These are phyloP conservation scores for Enoplosus armatus DNA, from an alignment of 2,797 vertebrate species.

Conservation along the genomic window DNA sequence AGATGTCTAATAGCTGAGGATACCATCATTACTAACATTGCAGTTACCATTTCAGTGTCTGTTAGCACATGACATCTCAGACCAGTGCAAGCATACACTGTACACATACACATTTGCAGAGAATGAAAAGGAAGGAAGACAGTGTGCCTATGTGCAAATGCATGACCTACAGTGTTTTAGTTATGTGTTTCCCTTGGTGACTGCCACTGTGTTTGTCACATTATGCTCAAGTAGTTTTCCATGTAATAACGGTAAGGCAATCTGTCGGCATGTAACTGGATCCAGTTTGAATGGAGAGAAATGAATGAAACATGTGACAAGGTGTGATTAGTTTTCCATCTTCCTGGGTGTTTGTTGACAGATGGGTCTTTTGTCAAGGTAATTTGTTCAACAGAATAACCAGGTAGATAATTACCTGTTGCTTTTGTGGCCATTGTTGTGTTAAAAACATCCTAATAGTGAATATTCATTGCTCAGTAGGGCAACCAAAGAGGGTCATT, in stretches of 20 bases:
- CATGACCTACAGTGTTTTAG: slow-evolving; percentile 9
- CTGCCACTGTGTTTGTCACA: slow-evolving; percentile 52
- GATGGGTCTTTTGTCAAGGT: slow-evolving; percentile 82
- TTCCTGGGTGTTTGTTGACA: slow-evolving; percentile 82
- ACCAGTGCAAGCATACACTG: neutral
- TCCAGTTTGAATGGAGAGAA: slow-evolving; percentile 57
- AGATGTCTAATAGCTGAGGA: neutral
- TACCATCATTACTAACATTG: slow-evolving; percentile 21
- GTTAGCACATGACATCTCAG: neutral
- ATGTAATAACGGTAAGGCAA: slow-evolving; percentile 74
- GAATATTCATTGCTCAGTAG: slow-evolving; percentile 64
- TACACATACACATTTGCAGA: neutral
- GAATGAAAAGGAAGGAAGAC: neutral
- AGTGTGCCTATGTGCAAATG: neutral
- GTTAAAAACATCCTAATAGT: slow-evolving; percentile 64
- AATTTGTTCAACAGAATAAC: slow-evolving; percentile 84
- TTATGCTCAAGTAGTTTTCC: slow-evolving; percentile 57
- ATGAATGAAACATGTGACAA: slow-evolving; percentile 85
- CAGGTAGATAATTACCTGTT: slow-evolving; percentile 81
- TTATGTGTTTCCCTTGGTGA: slow-evolving; percentile 50
- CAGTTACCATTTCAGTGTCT: slow-evolving; percentile 1
- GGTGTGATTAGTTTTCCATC: slow-evolving; percentile 78
- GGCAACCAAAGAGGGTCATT: slow-evolving; percentile 49
- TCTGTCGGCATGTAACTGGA: slow-evolving; percentile 79
- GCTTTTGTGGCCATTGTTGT: slow-evolving; percentile 76